phyloP scores from a whole-genome alignment of 2,797 vertebrate genomes.

The Leucoraja ocellata region DNA sequence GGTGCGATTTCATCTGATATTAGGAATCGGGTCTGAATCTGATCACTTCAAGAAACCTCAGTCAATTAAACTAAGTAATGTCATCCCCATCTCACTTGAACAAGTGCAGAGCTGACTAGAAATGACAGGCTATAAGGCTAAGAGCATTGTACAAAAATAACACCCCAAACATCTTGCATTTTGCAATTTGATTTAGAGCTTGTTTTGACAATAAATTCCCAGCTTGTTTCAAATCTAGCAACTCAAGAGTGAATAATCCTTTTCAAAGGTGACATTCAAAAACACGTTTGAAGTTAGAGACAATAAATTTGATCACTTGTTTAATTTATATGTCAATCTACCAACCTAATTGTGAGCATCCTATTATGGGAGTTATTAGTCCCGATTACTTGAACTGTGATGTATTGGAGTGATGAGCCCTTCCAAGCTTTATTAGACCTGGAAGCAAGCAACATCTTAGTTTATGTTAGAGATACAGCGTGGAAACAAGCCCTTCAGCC shows the following conservation, averaged over 20 bases:
- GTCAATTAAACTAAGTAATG: neutral
- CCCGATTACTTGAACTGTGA: conserved; percentile 21
- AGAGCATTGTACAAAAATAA: neutral
- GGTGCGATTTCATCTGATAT: neutral
- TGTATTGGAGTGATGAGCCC: neutral
- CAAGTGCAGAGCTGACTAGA: neutral
- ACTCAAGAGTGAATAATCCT: neutral
- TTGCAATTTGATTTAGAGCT: neutral
- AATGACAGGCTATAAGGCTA: neutral
- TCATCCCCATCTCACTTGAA: neutral
- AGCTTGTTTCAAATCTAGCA: neutral
- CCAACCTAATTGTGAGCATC: neutral
- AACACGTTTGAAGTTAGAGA: neutral
- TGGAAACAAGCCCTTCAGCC: too few species aligned
- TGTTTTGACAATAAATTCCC: neutral
- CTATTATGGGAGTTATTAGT: conserved; percentile 29
- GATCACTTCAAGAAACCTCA: neutral
- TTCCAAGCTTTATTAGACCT: conserved; percentile 26
- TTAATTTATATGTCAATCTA: conserved; percentile 7
- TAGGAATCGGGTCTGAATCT: neutral
- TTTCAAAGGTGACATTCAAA: neutral
- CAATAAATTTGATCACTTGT: neutral
- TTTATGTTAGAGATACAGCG: too few species aligned
- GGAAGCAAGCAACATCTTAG: neutral
- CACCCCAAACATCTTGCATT: neutral